These are phyloP conservation scores for Cinclus cinclus DNA, from an alignment of 2,113 vertebrate genomes.

Conservation along the genomic window DNA sequence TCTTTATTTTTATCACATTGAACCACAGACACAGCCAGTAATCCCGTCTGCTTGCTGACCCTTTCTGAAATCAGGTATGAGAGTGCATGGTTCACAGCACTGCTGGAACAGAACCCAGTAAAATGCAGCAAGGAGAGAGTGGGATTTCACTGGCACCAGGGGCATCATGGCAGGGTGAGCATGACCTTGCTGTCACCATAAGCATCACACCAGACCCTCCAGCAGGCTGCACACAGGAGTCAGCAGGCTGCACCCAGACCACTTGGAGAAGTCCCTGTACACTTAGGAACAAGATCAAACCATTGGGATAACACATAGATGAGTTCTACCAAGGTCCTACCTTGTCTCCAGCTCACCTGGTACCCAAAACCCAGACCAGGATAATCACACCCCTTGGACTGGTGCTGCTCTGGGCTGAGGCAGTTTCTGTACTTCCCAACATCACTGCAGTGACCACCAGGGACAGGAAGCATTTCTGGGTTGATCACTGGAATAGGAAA, in stretches of 20 bases:
- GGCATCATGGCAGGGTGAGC: not conserved
- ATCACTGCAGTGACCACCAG: not conserved
- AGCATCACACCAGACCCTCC: not conserved
- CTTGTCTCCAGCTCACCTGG: too few species aligned
- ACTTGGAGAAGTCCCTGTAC: not conserved
- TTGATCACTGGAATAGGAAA: not conserved
- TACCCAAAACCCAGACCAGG: fast-evolving
- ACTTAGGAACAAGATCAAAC: not conserved
- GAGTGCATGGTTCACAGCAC: fast-evolving
- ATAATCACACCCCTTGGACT: not conserved
- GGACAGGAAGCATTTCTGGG: not conserved
- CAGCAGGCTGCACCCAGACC: fast-evolving
- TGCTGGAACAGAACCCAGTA: fast-evolving
- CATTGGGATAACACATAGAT: fast-evolving
- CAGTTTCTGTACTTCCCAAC: not conserved
- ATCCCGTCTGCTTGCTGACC: not conserved
- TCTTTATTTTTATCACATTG: not conserved
- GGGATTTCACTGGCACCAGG: not conserved
- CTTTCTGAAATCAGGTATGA: not conserved
- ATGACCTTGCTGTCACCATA: fast-evolving
- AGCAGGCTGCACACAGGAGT: not conserved
- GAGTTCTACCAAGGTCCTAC: not conserved
- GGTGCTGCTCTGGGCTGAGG: not conserved
- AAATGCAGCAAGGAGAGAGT: not conserved
- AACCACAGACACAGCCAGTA: not conserved